Percentiles rank a stretch among this genome's conserved stretches.
Evolutionary conservation across 2,888 invertebrate genomes (phyloP).

Genomic region (Cantharis flavilabris): DNA sequence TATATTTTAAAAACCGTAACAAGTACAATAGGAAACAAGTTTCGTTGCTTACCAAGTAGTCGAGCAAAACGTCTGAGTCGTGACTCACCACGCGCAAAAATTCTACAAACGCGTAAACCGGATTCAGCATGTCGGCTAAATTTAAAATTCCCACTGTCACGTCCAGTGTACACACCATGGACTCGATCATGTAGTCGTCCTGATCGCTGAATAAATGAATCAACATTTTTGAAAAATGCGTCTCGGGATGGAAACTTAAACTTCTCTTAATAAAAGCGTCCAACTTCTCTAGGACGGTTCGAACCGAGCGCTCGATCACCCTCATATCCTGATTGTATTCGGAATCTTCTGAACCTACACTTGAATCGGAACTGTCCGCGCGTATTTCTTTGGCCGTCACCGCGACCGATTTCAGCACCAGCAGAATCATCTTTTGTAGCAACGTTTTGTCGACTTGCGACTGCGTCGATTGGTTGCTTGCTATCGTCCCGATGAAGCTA

Average conservation of each 20-base stretch:
- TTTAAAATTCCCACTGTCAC: conserved; percentile 85
- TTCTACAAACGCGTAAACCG: conserved; percentile 84
- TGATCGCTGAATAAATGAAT: conserved; percentile 89
- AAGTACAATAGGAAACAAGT: conserved; percentile 88
- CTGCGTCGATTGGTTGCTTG: conserved; percentile 46
- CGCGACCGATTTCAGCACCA: conserved; percentile 86
- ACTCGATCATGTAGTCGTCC: conserved; percentile 88
- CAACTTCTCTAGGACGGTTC: conserved; percentile 80
- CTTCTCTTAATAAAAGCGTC: conserved; percentile 81
- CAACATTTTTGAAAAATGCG: conserved; percentile 84
- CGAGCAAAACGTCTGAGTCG: conserved; percentile 79
- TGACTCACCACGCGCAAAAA: conserved; percentile 83
- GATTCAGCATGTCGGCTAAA: conserved; percentile 80
- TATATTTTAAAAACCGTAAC: conserved; percentile 81
- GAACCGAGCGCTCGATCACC: conserved; percentile 82
- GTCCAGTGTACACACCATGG: conserved; percentile 89
- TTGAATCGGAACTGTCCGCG: conserved; percentile 81
- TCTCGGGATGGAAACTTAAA: conserved; percentile 85
- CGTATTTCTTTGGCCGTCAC: conserved; percentile 89
- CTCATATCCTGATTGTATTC: conserved; percentile 90
- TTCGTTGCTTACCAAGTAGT: conserved; percentile 87
- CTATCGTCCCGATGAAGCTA: conserved; percentile 53
- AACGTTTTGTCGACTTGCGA: conserved; percentile 72
- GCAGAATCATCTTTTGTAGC: conserved; percentile 83
- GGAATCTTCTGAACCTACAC: conserved; percentile 81